Evolutionary conservation across 2,888 invertebrate genomes (phyloP).

Genomic region (Leptinotarsa haldemani): DNA sequence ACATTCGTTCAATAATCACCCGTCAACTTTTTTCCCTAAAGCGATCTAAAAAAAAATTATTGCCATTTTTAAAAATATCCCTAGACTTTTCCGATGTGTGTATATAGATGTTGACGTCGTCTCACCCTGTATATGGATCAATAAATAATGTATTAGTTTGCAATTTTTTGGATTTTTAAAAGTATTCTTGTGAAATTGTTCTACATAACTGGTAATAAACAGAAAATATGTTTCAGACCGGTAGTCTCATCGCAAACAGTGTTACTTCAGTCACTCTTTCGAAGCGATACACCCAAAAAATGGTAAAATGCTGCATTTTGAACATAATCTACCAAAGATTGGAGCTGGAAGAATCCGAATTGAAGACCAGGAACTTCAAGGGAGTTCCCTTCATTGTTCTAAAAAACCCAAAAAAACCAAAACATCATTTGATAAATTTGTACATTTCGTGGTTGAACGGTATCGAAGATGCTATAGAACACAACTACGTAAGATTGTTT

Average conservation of each 20-base stretch:
- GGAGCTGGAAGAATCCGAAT: constrained; percentile 28
- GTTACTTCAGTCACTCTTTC: constrained; percentile 35
- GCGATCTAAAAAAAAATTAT: too few species aligned
- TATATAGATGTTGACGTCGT: too few species aligned
- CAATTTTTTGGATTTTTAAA: too few species aligned
- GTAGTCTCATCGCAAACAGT: constrained; percentile 24
- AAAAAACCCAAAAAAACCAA: constrained; percentile 22
- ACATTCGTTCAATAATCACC: too few species aligned
- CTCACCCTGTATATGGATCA: too few species aligned
- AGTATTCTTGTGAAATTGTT: too few species aligned
- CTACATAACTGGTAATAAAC: neutral
- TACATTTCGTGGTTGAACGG: constrained; percentile 34
- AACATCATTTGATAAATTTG: constrained; percentile 29
- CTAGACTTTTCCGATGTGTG: too few species aligned
- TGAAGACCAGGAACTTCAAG: constrained; percentile 28
- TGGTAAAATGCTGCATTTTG: constrained; percentile 34
- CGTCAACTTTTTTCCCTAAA: too few species aligned
- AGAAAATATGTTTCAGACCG: constrained; percentile 22
- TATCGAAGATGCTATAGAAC: constrained; percentile 37
- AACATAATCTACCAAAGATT: constrained; percentile 40
- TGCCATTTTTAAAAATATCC: too few species aligned
- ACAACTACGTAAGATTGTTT: constrained; percentile 38
- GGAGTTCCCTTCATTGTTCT: constrained; percentile 32
- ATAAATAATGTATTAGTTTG: too few species aligned
- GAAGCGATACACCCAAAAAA: constrained; percentile 31